Evolutionary conservation across 1,140 invertebrate species (phyloP).

Genomic region (Paraescarpia echinospica): DNA sequence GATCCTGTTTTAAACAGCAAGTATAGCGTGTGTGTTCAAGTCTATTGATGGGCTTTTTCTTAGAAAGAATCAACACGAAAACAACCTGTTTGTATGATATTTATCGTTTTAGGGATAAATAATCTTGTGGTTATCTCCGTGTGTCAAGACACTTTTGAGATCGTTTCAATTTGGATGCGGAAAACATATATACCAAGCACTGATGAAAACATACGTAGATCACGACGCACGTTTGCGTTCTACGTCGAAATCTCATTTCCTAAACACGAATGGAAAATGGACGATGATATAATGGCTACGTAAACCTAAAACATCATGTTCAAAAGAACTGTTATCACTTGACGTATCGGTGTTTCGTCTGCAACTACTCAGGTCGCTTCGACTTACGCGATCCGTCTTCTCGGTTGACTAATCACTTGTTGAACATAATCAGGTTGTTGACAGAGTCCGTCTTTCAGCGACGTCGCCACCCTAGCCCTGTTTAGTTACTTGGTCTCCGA

Average conservation of each 20-base stretch:
- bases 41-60: too few species aligned
- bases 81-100: too few species aligned
- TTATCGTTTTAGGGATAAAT: too few species aligned
- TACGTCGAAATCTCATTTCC: not conserved
- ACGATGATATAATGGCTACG: not conserved
- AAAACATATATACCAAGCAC: too few species aligned
- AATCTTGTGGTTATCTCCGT: too few species aligned
- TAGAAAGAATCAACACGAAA: too few species aligned
- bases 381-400: not conserved
- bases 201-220: too few species aligned
- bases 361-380: not conserved
- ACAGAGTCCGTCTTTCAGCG: not conserved
- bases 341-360: not conserved
- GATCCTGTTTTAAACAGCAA: too few species aligned
- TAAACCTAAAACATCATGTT: not conserved
- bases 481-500: not conserved
- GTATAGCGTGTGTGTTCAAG: too few species aligned
- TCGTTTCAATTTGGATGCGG: too few species aligned
- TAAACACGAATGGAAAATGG: not conserved
- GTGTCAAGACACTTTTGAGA: too few species aligned
- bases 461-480: not conserved
- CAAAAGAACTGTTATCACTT: not conserved
- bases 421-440: not conserved
- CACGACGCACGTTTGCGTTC: not conserved
- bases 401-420: not conserved